Evolutionary conservation across 2,888 invertebrate genomes (phyloP).

Genomic region (Hesperia comma): DNA sequence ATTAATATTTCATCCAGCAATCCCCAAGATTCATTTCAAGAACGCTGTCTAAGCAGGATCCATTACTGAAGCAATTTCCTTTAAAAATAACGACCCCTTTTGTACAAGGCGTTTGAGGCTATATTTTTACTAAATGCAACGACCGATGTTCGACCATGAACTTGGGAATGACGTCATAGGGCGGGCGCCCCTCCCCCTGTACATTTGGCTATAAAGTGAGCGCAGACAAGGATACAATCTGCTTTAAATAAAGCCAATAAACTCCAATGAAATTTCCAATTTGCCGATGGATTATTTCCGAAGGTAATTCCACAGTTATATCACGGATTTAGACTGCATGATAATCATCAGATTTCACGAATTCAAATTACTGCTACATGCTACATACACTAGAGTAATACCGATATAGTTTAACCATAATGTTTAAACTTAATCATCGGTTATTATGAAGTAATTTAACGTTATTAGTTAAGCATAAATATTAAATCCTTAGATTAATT

Average conservation of each 20-base stretch:
- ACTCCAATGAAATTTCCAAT: conserved; percentile 8
- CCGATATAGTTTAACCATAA: too few species aligned
- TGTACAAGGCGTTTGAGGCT: conserved; percentile 12
- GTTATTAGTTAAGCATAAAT: too few species aligned
- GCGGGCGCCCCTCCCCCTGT: neutral
- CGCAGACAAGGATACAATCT: conserved; percentile 16
- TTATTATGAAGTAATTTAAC: too few species aligned
- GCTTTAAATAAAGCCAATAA: conserved; percentile 18
- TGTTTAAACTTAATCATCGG: too few species aligned
- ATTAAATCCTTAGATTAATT: too few species aligned
- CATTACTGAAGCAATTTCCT: conserved; percentile 35
- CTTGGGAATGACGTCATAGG: conserved; percentile 22
- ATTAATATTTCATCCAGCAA: conserved; percentile 18
- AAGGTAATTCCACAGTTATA: conserved; percentile 9
- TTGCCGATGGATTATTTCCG: conserved; percentile 17
- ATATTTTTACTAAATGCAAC: conserved; percentile 27
- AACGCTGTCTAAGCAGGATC: conserved; percentile 23
- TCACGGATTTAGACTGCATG: neutral
- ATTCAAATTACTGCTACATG: too few species aligned
- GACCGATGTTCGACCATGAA: conserved; percentile 16
- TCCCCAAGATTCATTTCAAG: conserved; percentile 12
- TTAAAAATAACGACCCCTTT: conserved; percentile 32
- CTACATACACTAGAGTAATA: too few species aligned
- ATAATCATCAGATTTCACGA: neutral
- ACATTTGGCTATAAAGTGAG: conserved; percentile 1